Conservation (phyloP, 2,113 vertebrate species). For the Plotosus lineatus region DNA sequence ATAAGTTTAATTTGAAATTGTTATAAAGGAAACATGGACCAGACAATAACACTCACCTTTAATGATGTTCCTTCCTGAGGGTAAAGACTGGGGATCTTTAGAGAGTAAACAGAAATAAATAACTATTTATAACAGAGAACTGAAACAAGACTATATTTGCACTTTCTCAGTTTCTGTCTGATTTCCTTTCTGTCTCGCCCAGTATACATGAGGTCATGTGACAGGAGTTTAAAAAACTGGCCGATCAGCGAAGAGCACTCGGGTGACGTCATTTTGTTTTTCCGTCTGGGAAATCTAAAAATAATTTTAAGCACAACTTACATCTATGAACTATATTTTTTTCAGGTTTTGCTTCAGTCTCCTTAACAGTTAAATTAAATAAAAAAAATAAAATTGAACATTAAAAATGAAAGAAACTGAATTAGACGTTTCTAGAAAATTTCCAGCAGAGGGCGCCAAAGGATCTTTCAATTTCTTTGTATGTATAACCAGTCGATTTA, state of each 20-base stretch:
- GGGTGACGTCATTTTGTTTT: not conserved
- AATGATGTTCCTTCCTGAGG: not conserved
- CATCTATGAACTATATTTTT: too few species aligned
- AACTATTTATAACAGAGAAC: not conserved
- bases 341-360: too few species aligned
- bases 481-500: not conserved
- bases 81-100: not conserved
- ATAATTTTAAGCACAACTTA: too few species aligned
- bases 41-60: not conserved
- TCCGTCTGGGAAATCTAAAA: too few species aligned
- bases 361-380: too few species aligned
- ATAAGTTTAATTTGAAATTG: too few species aligned
- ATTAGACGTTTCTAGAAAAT: not conserved
- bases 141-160: not conserved
- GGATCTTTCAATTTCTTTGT: not conserved
- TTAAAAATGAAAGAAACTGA: not conserved
- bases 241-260: not conserved
- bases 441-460: conserved; percentile 29
- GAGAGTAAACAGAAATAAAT: not conserved
- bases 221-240: not conserved
- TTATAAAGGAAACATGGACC: not conserved
- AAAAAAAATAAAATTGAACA: not conserved
- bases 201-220: conserved; percentile 12
- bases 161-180: not conserved
- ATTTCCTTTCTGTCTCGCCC: not conserved